Base-by-base conservation (phyloP, 2,113 vertebrate genomes). In the Cichladusa arquata region DNA sequence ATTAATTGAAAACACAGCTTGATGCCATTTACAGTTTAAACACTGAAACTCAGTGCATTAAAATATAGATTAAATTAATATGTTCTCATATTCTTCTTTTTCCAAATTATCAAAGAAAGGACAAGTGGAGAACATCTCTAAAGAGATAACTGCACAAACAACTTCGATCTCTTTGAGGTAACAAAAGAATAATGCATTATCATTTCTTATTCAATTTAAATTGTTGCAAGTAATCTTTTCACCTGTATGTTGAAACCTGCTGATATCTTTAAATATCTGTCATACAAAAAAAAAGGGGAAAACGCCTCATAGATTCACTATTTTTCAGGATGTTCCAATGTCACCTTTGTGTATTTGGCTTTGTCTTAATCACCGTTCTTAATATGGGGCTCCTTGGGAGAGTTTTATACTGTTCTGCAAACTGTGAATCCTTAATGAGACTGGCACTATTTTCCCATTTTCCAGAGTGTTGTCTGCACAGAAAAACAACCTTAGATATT, bases 1-100 rank as follows among this genome's bases (percentile, higher is more conserved):
- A 70, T 86, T 95, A 96, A 97, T 94, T 97, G 90, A 95, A 96
- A 97, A 89, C 66, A 86, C 91, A 97, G 91, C 74, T 96, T 96
- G 86, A 92, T 90, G 11, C 8, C 36, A 45, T 54, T 69, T 88
- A 26, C 23, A 93, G 65, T 86, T 97, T 97, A 97, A 97, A 94
- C 84, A 97, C 65, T 93, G 94, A 97, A 83, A 92, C 13, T 53
- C 17, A 56, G 54, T 67, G 44, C 73, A 92, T 44, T 95, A 69
- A 92, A 96, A 94, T 85, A 86, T 34, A 81, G 66, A 89, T 62
- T 36, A 77, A 77, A 77, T 85, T 61, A 71, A 38, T 78, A n/a
- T 76, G 6, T 40, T 94, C 24, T 79, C 24, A 85, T 86, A n/a
- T 26, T 50, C 40, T 14, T 24, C 67, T 77, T 56, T n/a, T 66